A percentile compares a stretch with the other conserved stretches of the same genome.
Evolutionary conservation across 2,113 vertebrate genomes (phyloP).

Genomic region (Bufo gargarizans): DNA sequence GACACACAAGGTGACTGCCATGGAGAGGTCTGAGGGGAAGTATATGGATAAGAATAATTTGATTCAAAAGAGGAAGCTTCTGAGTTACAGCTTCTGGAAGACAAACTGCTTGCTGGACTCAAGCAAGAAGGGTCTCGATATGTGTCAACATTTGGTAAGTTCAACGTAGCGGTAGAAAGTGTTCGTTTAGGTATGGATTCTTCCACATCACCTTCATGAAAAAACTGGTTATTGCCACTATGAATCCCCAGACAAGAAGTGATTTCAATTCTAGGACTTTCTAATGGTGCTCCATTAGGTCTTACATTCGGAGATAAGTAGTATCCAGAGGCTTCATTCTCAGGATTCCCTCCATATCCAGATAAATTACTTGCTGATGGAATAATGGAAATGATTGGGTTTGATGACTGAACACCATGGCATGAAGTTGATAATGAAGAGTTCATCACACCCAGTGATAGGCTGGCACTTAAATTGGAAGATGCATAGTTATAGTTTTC

Average conservation of each 20-base stretch:
- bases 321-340: conserved; percentile 78
- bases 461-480: conserved; percentile 80
- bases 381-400: conserved; percentile 80
- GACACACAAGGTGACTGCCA: conserved; percentile 98
- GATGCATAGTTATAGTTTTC: conserved; percentile 88
- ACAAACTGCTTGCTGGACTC: conserved; percentile 93
- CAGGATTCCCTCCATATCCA: conserved; percentile 80
- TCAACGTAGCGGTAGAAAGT: conserved; percentile 87
- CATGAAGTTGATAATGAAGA: conserved; percentile 83
- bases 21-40: conserved; percentile 91
- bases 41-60: conserved; percentile 90
- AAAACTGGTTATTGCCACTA: conserved; percentile 77
- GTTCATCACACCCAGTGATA: conserved; percentile 85
- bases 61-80: conserved; percentile 96
- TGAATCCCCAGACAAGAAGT: conserved; percentile 86
- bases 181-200: conserved; percentile 82
- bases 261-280: conserved; percentile 96
- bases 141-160: conserved; percentile 85
- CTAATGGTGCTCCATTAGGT: conserved; percentile 86
- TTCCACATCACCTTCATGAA: conserved; percentile 82
- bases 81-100: conserved; percentile 94
- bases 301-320: conserved; percentile 80
- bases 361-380: conserved; percentile 80
- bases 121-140: conserved; percentile 93
- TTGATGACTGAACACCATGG: conserved; percentile 85